Base-by-base conservation (phyloP, 2,888 invertebrate species). In the Oscheius onirici region DNA sequence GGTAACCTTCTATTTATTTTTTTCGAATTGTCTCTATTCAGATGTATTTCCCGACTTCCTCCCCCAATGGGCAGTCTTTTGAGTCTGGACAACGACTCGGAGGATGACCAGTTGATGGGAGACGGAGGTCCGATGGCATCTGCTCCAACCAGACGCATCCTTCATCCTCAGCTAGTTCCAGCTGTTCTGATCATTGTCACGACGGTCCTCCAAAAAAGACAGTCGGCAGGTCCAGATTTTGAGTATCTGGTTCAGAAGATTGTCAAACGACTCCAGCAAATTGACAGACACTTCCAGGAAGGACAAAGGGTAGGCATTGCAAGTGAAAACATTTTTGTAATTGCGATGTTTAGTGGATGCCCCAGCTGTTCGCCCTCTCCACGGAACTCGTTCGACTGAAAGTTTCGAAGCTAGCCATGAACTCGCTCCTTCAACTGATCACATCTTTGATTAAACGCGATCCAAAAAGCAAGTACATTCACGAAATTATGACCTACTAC, bases 41-140 rank as follows among this genome's bases (percentile, higher is more conserved):
- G 70, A 43, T 70, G 70, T 24, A 49, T 70, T 41, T 63, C 70
- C 17, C 70, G 70, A 3, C 52, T 41, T 44, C 70, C 70, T 26
- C 52, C 70, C 13, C 51, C 61, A 1, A 17, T 69, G 22, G 70
- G 70, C 24, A 70, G 70, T 43, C 24, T 70, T 11, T n/a, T 49
- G 28, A 70, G 63, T 28, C 51, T 70, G 0, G 71, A 71, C 44
- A 54, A 65, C 8, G 66, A 71, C 34, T 71, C 71, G 44, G 71
- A 71, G 40, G 71, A 71, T 44, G 71, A 66, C 41, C 66, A 52
- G 20, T 17, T 71, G 57, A 71, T 71, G 71, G 71, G 71, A 44
- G 71, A 71, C 24, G 71, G 71, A 15, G 65, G 66, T 43, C 60
- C 58, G 20, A 22, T 58, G 11, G 22, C 51, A 8, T 17, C 28